Evolutionary conservation across 2,888 invertebrate genomes (phyloP), one percentile per base, ranked within the genome.

Genomic region (Cantharis lateralis): DNA sequence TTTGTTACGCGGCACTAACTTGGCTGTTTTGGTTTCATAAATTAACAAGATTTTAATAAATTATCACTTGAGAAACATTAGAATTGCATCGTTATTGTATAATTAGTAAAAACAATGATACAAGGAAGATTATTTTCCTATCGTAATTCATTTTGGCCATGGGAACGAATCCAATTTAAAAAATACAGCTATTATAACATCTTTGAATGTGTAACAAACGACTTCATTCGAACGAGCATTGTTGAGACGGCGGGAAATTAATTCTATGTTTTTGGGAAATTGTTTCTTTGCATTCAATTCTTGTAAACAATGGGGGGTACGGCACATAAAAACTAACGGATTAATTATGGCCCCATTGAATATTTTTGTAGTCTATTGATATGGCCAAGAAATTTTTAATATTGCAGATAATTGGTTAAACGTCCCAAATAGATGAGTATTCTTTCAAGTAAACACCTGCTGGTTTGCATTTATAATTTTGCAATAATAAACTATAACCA

Each of bases 141-240:
- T 62, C 74, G 66, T 74, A 62, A 66, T 61, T 76, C 70, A 70
- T 71, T 73, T 15, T 71, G 16, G 61, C 66, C 48, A 71, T 77
- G 74, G 77, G 74, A 77, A 77, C 72, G 72, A 18, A 63, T 72
- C 64, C 76, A 72, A 76, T 76, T 76, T 76, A 76, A 71, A 66
- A 71, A 71, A 66, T 64, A 71, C 68, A 15, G 64, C 32, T 20
- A 71, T 62, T 75, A 69, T 76, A 28, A 62, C 10, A 69, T 70
- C 62, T 13, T 32, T 69, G 62, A 66, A 61, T 70, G 63, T 70
- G 70, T 70, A 70, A 75, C 74, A 32, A 69, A 69, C 26, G 15
- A 15, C 28, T 24, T 28, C 24, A 66, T 66, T 66, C 64, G 9
- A 66, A 66, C 10, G 20, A 20, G 64, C 64, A 66, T 66, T 66